Percentiles rank a stretch among this genome's conserved stretches.
These are phyloP conservation scores for Vireo altiloquus DNA, from an alignment of 2,113 vertebrate species.

Conservation along the genomic window DNA sequence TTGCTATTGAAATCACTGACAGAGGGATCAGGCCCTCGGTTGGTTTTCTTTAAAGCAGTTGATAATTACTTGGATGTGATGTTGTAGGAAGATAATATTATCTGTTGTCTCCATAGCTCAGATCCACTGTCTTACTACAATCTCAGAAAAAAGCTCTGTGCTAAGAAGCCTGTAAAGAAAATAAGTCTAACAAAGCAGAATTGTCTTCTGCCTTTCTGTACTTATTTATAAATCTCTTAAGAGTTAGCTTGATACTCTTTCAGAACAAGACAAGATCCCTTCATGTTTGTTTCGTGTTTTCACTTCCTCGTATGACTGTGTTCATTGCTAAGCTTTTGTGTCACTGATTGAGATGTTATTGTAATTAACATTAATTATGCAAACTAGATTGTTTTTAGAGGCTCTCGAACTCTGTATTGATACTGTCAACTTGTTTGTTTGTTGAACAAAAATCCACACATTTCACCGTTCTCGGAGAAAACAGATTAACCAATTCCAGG, in stretches of 20 bases:
- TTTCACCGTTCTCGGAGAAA: neutral
- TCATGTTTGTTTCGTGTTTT: constrained; percentile 51
- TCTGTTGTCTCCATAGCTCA: constrained; percentile 10
- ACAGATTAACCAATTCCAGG: neutral
- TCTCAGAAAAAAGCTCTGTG: neutral
- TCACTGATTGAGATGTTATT: constrained; percentile 61
- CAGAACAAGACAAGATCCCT: neutral
- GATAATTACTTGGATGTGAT: constrained; percentile 19
- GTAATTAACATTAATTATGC: constrained; percentile 66
- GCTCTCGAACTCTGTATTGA: constrained; percentile 32
- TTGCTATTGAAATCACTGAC: neutral
- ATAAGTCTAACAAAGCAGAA: neutral
- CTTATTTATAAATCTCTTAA: constrained; percentile 18
- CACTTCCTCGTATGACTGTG: constrained; percentile 49
- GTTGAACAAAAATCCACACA: constrained; percentile 13
- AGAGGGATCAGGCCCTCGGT: neutral
- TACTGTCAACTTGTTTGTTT: constrained; percentile 51
- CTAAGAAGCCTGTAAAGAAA: neutral
- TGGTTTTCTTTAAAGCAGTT: constrained; percentile 24
- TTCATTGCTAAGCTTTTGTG: constrained; percentile 57
- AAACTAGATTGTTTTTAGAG: constrained; percentile 59
- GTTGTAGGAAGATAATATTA: constrained; percentile 36
- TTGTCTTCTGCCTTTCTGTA: neutral
- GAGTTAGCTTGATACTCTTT: constrained; percentile 32
- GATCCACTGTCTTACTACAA: neutral